phyloP scores from a whole-genome alignment of 2,797 vertebrate genomes.

The Oryzias sinensis region DNA sequence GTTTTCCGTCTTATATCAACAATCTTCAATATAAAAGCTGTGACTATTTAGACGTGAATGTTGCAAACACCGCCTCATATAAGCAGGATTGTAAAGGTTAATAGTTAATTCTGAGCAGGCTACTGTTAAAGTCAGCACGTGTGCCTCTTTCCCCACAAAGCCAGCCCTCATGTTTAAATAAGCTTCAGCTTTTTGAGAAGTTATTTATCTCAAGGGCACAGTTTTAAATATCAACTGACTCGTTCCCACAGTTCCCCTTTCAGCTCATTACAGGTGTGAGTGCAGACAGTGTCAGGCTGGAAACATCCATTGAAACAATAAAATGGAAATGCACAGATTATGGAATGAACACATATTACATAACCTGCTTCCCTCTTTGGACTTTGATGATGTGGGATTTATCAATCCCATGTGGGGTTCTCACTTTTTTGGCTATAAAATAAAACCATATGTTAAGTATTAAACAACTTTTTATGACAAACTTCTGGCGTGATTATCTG shows the following conservation, averaged over 20 bases:
- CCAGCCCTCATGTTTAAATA: slow-evolving; percentile 56
- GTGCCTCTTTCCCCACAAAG: slow-evolving; percentile 10
- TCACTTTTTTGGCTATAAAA: too few relatives aligned
- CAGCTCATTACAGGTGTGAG: slow-evolving; percentile 36
- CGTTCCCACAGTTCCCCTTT: slow-evolving; percentile 81
- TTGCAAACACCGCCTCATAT: slow-evolving; percentile 12
- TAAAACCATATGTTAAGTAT: too few relatives aligned
- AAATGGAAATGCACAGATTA: slow-evolving; percentile 54
- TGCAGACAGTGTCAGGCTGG: slow-evolving; percentile 34
- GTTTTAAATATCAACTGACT: slow-evolving; percentile 87
- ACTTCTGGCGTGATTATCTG: too few relatives aligned
- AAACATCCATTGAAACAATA: slow-evolving; percentile 42
- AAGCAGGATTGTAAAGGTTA: slow-evolving; percentile 53
- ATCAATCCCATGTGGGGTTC: background rate
- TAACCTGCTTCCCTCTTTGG: background rate
- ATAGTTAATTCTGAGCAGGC: slow-evolving; percentile 56
- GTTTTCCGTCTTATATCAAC: too few relatives aligned
- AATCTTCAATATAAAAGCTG: background rate
- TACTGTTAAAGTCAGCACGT: slow-evolving; percentile 12
- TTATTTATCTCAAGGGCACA: slow-evolving; percentile 62
- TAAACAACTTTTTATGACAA: too few relatives aligned
- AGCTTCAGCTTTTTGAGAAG: slow-evolving; percentile 70
- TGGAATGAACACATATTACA: background rate
- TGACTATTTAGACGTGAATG: slow-evolving; percentile 1
- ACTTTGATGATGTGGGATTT: background rate